Percentiles rank a stretch among this genome's conserved stretches.
phyloP scores from a whole-genome alignment of 2,113 vertebrate genomes.

The Quiscalus mexicanus region DNA sequence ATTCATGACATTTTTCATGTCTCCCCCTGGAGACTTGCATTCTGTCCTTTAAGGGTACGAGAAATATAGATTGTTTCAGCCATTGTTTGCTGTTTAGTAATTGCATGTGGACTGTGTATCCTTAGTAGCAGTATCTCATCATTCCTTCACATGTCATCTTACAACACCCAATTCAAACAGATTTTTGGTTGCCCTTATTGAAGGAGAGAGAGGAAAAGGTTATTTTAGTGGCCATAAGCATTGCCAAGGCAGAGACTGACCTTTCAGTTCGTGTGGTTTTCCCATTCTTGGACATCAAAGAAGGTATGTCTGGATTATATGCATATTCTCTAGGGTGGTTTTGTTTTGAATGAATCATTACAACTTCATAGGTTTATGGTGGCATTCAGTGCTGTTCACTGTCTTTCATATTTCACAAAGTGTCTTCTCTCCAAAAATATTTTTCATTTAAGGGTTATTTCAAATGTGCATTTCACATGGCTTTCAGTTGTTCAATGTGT shows the following conservation, averaged over 20 bases:
- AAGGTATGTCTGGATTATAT: not conserved
- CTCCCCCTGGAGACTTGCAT: not conserved
- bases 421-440: not conserved
- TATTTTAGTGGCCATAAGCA: not conserved
- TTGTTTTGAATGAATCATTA: not conserved
- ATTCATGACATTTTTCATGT: not conserved
- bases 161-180: not conserved
- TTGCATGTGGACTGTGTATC: not conserved
- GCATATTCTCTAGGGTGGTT: not conserved
- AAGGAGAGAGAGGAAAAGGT: not conserved
- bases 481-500: not conserved
- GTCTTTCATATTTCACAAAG: not conserved
- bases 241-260: not conserved
- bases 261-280: not conserved
- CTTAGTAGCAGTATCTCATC: not conserved
- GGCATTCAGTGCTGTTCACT: not conserved
- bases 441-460: not conserved
- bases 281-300: not conserved
- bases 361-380: not conserved
- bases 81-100: not conserved
- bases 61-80: not conserved
- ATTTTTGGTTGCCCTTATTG: not conserved
- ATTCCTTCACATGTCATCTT: not conserved
- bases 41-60: not conserved
- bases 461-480: not conserved